Conservation (phyloP, 2,113 vertebrate genomes). For the Erythrocercus mccallii region DNA sequence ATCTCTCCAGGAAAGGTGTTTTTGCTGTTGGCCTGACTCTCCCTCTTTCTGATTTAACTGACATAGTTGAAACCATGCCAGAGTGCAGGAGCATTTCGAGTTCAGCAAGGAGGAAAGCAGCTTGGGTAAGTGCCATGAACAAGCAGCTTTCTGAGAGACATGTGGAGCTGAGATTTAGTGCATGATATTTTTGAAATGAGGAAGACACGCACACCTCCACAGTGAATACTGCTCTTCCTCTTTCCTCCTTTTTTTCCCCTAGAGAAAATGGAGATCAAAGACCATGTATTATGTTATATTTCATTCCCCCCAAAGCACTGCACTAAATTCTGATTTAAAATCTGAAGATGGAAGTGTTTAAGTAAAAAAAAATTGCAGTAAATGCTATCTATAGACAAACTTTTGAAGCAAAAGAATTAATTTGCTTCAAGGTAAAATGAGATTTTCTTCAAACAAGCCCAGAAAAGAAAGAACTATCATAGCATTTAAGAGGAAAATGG, state of each 20-base stretch:
- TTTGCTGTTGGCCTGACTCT: constrained; percentile 62
- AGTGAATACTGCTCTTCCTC: not conserved
- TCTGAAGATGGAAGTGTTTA: not conserved
- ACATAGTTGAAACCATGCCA: constrained; percentile 75
- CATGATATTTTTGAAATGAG: not conserved
- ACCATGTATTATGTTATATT: not conserved
- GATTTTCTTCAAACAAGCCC: constrained; percentile 21
- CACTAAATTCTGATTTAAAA: constrained; percentile 20
- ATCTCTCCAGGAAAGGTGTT: constrained; percentile 69
- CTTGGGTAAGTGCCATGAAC: constrained; percentile 66
- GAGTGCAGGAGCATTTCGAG: constrained; percentile 69
- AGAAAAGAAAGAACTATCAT: constrained; percentile 29
- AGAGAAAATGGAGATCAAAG: not conserved
- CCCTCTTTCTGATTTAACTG: constrained; percentile 71
- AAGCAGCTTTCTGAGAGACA: constrained; percentile 56
- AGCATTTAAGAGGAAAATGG: not conserved
- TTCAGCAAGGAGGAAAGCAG: constrained; percentile 66
- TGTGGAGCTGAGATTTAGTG: not conserved
- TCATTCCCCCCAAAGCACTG: not conserved
- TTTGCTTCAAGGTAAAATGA: constrained; percentile 7
- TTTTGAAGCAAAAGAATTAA: constrained; percentile 5
- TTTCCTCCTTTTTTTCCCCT: not conserved
- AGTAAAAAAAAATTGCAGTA: not conserved
- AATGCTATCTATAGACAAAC: not conserved
- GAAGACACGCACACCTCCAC: not conserved